Evolutionary conservation across 2,797 vertebrate genomes (phyloP), one percentile per base, ranked within the genome.

Genomic region (Falco naumanni): DNA sequence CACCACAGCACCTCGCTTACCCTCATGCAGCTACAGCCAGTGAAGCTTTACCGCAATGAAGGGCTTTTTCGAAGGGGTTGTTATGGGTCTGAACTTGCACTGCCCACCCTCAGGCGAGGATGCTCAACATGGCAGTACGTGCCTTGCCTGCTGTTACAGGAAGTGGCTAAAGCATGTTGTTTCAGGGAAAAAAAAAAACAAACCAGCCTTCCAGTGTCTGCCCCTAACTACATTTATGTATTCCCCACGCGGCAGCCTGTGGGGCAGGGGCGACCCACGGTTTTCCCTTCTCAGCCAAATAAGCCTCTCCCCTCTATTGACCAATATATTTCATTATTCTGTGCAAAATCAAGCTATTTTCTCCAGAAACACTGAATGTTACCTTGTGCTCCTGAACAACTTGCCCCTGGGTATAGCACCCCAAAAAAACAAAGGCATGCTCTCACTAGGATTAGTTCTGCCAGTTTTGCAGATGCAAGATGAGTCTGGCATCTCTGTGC

Each of bases 81-180:
- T 54, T 54, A 7, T 2, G 14, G 57, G 11, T 53, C 48, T 39
- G 80, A 63, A 34, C 9, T 13, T 33, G 54, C 43, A 45, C 0
- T 61, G 45, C 19, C 26, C 39, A 43, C 22, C 33, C 9, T 5
- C 41, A 41, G 41, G 31, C 1, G 9, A 80, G 14, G 37, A 25
- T 9, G 29, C 19, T 69, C 39, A 54, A 39, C 39, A 31, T 1
- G 1, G 24, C 4, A 4, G 33, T 4, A 26, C 0, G 0, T 2
- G 2, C 34, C 41, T 14, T 75, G 14, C 29, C 45, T 57, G 59
- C 61, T 16, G 6, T 12, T 14, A 50, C 17, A n/a, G 47, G 17
- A 84, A 33, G 8, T 6, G 21, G 54, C 25, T 82, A 50, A 71
- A 72, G 33, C 51, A n/a, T 1, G 2, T 18, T 2, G 1, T 34